Conservation (phyloP, 53 echinoderm and acorn worm species). For the Astropecten irregularis region DNA sequence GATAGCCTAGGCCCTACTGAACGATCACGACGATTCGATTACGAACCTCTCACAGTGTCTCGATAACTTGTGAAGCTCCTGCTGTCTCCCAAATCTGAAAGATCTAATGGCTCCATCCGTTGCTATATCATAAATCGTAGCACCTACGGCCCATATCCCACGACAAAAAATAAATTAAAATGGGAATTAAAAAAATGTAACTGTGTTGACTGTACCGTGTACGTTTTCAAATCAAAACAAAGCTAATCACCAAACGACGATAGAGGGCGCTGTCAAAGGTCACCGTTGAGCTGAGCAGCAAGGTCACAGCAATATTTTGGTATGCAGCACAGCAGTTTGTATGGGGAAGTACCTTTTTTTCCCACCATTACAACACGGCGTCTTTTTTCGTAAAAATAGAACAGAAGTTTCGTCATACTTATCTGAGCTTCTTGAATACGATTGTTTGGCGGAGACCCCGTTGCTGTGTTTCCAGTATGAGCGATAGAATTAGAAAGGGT, state of each 20-base stretch:
- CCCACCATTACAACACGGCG: slow-evolving; percentile 5
- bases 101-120: slow-evolving; percentile 36
- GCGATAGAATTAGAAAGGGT: slow-evolving; percentile 24
- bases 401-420: neutral
- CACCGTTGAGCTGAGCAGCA: neutral
- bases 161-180: too few species aligned
- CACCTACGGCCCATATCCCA: too few species aligned
- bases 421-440: neutral
- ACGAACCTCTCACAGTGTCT: slow-evolving; percentile 49
- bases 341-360: slow-evolving; percentile 56
- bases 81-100: slow-evolving; percentile 36
- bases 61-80: slow-evolving; percentile 26
- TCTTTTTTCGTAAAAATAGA: slow-evolving; percentile 14
- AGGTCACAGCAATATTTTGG: neutral
- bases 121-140: too few species aligned
- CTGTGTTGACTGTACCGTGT: neutral
- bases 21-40: too few species aligned
- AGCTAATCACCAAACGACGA: neutral
- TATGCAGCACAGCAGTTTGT: too few species aligned
- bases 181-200: neutral
- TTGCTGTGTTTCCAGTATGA: slow-evolving; percentile 19
- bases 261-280: slow-evolving; percentile 23
- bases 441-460: neutral
- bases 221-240: slow-evolving; percentile 29
- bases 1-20: too few species aligned